Conservation (phyloP, 2,113 vertebrate species). For the Pterocles burchelli region DNA sequence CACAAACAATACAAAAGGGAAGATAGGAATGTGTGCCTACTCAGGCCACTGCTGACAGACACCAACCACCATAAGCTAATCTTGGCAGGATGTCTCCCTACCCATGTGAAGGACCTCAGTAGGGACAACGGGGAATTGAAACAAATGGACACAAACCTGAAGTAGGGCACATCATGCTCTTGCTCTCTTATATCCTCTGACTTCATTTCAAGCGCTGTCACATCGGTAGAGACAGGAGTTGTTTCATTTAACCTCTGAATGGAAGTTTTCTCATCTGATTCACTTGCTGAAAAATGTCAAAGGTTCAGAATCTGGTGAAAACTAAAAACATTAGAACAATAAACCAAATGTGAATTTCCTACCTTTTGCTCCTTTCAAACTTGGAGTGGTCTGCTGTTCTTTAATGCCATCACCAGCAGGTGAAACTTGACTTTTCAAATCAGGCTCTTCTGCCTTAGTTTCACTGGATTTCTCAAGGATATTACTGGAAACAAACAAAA, state of each 20-base stretch:
- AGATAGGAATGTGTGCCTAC: background rate
- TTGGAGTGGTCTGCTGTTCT: background rate
- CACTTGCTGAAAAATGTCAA: constrained; percentile 25
- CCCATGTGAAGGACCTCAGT: background rate
- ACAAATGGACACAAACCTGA: constrained; percentile 69
- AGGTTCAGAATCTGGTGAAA: background rate
- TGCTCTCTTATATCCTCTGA: background rate
- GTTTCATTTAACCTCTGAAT: background rate
- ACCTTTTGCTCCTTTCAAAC: constrained; percentile 21
- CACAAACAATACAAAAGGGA: background rate
- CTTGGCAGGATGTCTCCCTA: background rate
- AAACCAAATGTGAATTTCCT: background rate
- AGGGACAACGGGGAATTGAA: background rate
- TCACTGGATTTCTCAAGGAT: background rate
- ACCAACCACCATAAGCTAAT: background rate
- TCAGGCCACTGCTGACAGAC: background rate
- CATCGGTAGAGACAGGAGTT: background rate
- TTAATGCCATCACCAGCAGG: background rate
- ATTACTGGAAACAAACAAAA: background rate
- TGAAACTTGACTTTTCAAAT: background rate
- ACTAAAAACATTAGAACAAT: background rate
- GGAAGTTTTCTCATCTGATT: background rate
- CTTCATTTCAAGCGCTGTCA: background rate
- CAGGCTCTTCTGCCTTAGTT: background rate
- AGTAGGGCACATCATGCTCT: constrained; percentile 75